Base-by-base conservation (phyloP, 2,888 invertebrate genomes). In the Antheraea assamensis region DNA sequence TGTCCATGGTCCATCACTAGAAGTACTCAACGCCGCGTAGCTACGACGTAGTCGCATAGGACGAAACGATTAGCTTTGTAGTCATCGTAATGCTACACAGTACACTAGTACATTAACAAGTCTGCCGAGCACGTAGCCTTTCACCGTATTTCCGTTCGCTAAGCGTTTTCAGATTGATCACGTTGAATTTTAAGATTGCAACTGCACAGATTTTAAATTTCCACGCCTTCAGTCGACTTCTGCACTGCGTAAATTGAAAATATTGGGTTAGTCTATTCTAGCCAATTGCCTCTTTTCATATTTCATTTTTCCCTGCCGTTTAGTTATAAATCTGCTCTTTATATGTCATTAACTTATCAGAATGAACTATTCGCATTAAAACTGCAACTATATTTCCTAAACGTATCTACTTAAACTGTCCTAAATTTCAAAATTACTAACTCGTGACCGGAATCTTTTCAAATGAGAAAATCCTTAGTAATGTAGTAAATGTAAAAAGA, bases 91-190 rank as follows among this genome's bases (percentile, higher is more conserved):
- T 78, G 72, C 78, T 80, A 68, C 76, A 31, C 76, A 81, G 88
- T 79, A 81, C 80, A 82, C 83, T 78, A 73, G 78, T 80, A 68
- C 75, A 81, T 88, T 91, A 91, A 92, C 93, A 92, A 87, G 88
- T 90, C 79, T 80, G 72, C 83, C 87, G 85, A 90, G 88, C 88
- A 88, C 85, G 83, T 90, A 92, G 91, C 87, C 89, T 91, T 91
- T 91, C 89, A 90, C 85, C 86, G 87, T 82, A 86, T 88, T 92
- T 92, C 92, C 91, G 88, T 85, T 89, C 86, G 85, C 81, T 78
- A 79, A 68, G 31, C 68, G 21, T 35, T 68, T 68, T 35, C 21
- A 35, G 68, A 68, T 68, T 68, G 31, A 35, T 35, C 35, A n/a
- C 35, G n/a, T 24, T n/a, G 35, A 35, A 68, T 68, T 68, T 68